Percentiles rank a stretch among this genome's conserved stretches.
Conservation (phyloP, 2,797 vertebrate genomes). For the Rhinoraja longicauda region DNA sequence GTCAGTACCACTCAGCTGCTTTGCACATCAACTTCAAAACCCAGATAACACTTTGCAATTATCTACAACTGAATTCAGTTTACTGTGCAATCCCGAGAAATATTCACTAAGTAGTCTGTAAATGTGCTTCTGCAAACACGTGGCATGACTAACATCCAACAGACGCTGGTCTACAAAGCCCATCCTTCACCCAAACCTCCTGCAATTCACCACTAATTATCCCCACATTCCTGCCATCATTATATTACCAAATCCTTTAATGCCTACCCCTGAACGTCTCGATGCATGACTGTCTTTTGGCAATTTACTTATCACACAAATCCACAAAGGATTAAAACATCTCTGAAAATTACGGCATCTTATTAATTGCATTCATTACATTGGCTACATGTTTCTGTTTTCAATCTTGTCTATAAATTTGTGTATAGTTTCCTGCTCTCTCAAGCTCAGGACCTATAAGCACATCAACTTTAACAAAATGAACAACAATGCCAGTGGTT, state of each 20-base stretch:
- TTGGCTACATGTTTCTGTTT: neutral
- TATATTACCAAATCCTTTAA: slow-evolving; percentile 8
- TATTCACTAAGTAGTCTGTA: neutral
- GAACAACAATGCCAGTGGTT: neutral
- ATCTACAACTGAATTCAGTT: neutral
- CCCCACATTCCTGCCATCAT: neutral
- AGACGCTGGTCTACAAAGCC: neutral
- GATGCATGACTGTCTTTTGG: neutral
- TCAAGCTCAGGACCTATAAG: neutral
- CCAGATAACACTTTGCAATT: neutral
- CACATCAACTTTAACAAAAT: neutral
- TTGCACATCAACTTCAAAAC: neutral
- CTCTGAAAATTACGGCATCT: neutral
- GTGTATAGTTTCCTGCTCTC: neutral
- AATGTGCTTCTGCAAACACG: neutral
- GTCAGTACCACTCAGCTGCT: neutral
- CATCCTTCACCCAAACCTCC: neutral
- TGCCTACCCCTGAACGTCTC: slow-evolving; percentile 5
- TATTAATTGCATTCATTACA: slow-evolving; percentile 12
- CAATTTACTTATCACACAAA: slow-evolving; percentile 32
- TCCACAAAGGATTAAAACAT: slow-evolving; percentile 1
- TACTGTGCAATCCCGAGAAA: neutral
- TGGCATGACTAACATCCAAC: neutral
- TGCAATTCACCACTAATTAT: slow-evolving; percentile 8
- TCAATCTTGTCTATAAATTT: slow-evolving; percentile 14